Base-by-base conservation (phyloP, 2,113 vertebrate species). In the Pedetes capensis region DNA sequence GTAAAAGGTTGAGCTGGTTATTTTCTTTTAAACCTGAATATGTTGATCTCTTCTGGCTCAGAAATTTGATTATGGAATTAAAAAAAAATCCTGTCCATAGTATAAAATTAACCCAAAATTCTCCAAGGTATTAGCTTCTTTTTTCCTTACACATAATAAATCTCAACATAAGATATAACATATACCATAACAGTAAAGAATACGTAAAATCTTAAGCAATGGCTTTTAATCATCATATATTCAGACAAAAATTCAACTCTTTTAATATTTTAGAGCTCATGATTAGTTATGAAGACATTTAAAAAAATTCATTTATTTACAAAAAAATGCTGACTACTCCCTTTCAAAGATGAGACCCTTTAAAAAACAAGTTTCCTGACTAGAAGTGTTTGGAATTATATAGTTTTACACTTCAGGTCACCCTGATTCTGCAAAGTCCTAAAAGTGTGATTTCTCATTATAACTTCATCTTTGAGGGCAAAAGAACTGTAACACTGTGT, bases 371-470 rank as follows among this genome's bases (percentile, higher is more conserved):
- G 1, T 0, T 29, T 94, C 86, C 76, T 95, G 47, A 87, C 42
- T 0, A 96, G 51, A 69, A 96, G 29, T 93, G 94, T 84, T 94
- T 78, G 49, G 64, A 97, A 94, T 96, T 85, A 64, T 25, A 49
- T 53, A 96, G 51, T 69, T 53, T 23, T 32, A 68, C 53, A 87
- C 81, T 96, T 95, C 23, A 93, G 79, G 57, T 96, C 55, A 93
- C 83, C 78, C 61, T 82, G 49, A 79, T 95, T 96, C 79, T 92
- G 32, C 69, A 81, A 92, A 94, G 55, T 53, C 11, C 37, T 95
- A 20, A 86, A 95, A 75, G 7, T 75, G 76, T 66, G 88, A 87
- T 25, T 96, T 96, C 86, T 92, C 22, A 87, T 27, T 69, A 78
- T 71, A 81, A 32, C 51, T 97, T 95, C 74, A 55, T 71, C 63